phyloP scores from a whole-genome alignment of 2,888 invertebrate genomes.

The Chrysina gloriosa region DNA sequence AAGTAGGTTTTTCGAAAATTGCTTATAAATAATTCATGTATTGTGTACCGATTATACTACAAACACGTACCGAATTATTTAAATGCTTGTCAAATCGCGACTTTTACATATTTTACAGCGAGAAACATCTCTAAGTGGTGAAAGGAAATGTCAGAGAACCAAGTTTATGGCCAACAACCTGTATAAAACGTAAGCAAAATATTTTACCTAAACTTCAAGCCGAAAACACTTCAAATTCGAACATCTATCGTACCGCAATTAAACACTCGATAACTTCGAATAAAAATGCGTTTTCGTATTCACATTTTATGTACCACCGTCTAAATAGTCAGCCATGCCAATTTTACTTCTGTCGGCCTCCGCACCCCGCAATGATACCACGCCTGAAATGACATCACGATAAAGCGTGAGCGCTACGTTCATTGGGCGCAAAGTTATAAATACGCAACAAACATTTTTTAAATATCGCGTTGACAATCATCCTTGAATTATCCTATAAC shows the following conservation, averaged over 20 bases:
- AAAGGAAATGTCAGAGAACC: constrained; percentile 60
- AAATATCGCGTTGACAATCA: neutral
- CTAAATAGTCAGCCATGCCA: constrained; percentile 62
- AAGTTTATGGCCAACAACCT: constrained; percentile 62
- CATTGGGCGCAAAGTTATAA: constrained; percentile 1
- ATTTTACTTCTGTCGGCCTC: constrained; percentile 59
- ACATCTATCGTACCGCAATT: constrained; percentile 19
- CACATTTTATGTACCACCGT: constrained; percentile 39
- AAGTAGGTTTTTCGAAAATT: constrained; percentile 19
- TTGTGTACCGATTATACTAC: neutral
- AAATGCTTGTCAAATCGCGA: constrained; percentile 23
- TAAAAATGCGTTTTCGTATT: constrained; percentile 36
- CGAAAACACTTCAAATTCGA: constrained; percentile 11
- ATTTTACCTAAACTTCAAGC: constrained; percentile 32
- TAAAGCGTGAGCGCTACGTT: constrained; percentile 22
- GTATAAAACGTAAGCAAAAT: constrained; percentile 43
- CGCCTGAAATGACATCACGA: constrained; percentile 46
- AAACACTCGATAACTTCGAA: constrained; percentile 14
- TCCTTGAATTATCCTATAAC: neutral
- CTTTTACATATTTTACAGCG: constrained; percentile 30
- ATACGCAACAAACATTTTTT: neutral
- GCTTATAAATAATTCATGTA: neutral
- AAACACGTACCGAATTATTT: constrained; percentile 23
- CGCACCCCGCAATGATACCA: constrained; percentile 52
- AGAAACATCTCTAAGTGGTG: constrained; percentile 49